Conservation (phyloP, 2,113 vertebrate species). For the Caracal caracal region DNA sequence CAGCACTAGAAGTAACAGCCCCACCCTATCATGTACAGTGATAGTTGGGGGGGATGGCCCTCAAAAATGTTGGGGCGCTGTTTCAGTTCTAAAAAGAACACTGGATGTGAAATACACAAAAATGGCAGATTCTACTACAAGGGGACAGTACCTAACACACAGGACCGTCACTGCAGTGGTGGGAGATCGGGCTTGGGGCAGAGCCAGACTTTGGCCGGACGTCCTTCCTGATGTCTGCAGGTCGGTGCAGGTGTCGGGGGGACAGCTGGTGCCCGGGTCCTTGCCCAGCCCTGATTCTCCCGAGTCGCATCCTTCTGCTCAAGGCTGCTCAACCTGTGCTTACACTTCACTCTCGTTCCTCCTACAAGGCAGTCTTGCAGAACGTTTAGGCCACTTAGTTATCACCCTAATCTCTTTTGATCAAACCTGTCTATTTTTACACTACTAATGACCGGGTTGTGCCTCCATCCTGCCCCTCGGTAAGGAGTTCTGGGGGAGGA, state of each 20-base stretch:
- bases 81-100: neutral
- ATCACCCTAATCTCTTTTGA: neutral
- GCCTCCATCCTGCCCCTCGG: neutral
- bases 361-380: neutral
- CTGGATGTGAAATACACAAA: neutral
- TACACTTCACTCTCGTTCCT: neutral
- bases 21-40: rapidly evolving
- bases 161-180: rapidly evolving
- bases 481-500: neutral
- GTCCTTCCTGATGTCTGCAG: neutral
- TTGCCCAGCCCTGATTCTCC: neutral
- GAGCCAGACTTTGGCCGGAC: neutral
- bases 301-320: neutral
- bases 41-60: neutral
- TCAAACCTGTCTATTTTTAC: neutral
- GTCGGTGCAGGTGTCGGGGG: neutral
- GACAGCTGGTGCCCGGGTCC: neutral
- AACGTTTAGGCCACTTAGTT: neutral
- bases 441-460: neutral
- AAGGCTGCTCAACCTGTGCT: neutral
- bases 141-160: rapidly evolving
- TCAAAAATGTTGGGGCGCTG: neutral
- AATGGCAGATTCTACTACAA: too few relatives aligned
- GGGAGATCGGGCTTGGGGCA: neutral
- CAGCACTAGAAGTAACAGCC: neutral